Percentiles rank a stretch among this genome's conserved stretches.
Evolutionary conservation across 1,140 invertebrate species (phyloP).

Genomic region (Galleria mellonella): DNA sequence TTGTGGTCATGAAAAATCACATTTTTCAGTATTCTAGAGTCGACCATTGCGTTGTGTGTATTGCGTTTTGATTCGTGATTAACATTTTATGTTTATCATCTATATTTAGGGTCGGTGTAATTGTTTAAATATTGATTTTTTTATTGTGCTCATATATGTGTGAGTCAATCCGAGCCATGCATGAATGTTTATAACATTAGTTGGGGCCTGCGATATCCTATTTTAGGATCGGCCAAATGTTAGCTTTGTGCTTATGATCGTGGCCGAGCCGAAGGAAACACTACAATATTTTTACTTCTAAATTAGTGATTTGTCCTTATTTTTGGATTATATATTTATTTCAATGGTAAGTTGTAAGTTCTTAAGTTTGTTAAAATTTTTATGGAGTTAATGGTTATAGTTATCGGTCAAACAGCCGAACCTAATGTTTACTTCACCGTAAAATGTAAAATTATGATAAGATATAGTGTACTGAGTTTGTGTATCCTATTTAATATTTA

Average conservation of each 20-base stretch:
- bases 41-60: slow-evolving; percentile 37
- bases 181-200: slow-evolving; percentile 58
- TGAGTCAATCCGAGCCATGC: slow-evolving; percentile 25
- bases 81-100: slow-evolving; percentile 8
- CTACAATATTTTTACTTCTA: slow-evolving; percentile 3
- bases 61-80: slow-evolving; percentile 16
- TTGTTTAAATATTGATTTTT: slow-evolving; percentile 67
- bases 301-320: background rate
- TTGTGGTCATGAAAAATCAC: slow-evolving; percentile 49
- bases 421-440: slow-evolving; percentile 16
- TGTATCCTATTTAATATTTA: too few relatives aligned
- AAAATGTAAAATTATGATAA: slow-evolving; percentile 28
- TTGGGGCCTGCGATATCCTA: slow-evolving; percentile 39
- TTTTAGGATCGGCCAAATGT: slow-evolving; percentile 57
- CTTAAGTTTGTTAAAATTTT: background rate
- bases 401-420: slow-evolving; percentile 35
- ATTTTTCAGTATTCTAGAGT: slow-evolving; percentile 52
- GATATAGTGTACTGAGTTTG: slow-evolving; percentile 13
- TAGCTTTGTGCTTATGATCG: slow-evolving; percentile 39
- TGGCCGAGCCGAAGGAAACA: slow-evolving; percentile 5
- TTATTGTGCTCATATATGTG: slow-evolving; percentile 30
- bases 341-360: slow-evolving; percentile 16
- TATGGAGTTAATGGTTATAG: slow-evolving; percentile 3
- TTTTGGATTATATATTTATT: background rate
- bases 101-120: slow-evolving; percentile 32